Evolutionary conservation across 2,113 vertebrate species (phyloP).

Genomic region (Chitala chitala): DNA sequence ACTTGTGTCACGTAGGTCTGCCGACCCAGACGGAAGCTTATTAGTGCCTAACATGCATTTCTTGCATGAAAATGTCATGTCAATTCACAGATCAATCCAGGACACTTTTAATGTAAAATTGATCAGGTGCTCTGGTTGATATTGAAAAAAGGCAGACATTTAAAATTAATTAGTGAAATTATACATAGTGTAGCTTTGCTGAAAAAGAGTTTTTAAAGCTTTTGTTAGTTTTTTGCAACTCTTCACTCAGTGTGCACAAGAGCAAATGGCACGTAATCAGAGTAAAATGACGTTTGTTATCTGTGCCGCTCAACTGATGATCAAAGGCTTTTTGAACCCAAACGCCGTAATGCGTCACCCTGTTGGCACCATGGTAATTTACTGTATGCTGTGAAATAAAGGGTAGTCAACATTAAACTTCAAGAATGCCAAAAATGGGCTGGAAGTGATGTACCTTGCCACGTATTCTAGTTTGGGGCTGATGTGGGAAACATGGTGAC

Average conservation of each 20-base stretch:
- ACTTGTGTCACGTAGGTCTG: not conserved
- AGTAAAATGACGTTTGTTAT: not conserved
- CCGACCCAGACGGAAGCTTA: not conserved
- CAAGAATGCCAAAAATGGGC: too few relatives aligned
- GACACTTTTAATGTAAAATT: conserved; percentile 4
- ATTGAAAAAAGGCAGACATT: not conserved
- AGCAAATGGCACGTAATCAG: not conserved
- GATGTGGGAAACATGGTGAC: too few relatives aligned
- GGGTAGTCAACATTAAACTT: too few relatives aligned
- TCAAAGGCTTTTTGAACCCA: not conserved
- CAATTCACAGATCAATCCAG: not conserved
- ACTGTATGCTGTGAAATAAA: too few relatives aligned
- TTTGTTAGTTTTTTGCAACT: not conserved
- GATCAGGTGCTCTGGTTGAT: conserved; percentile 12
- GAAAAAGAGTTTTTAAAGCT: not conserved
- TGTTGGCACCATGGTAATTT: too few relatives aligned
- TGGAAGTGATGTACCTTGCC: too few relatives aligned
- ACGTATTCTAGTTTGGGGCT: too few relatives aligned
- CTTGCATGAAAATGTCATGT: conserved; percentile 1
- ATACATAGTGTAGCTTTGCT: not conserved
- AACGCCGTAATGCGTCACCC: too few relatives aligned
- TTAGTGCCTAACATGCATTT: not conserved
- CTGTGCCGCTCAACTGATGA: not conserved
- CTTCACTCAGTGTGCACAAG: not conserved
- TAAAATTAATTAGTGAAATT: conserved; percentile 1